Base-by-base conservation (phyloP, 2,113 vertebrate genomes). In the Ptychochromis oligacanthus region DNA sequence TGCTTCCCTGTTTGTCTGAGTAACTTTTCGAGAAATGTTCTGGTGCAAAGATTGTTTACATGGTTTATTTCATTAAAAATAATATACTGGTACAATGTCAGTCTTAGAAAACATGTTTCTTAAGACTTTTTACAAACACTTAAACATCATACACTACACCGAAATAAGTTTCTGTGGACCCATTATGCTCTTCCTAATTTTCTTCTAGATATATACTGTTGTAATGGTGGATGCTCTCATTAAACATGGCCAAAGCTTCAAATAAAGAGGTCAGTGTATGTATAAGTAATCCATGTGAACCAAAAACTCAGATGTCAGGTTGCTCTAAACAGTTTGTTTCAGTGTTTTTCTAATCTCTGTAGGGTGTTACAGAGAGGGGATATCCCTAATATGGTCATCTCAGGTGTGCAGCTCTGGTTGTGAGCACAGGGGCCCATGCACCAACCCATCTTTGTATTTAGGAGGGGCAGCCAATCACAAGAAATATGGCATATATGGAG, bases 301-400 rank as follows among this genome's bases (percentile, higher is more conserved):
- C 9, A 10, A 20, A 61, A 22, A 20, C 28, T 31, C 34, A 40
- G 38, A 22, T 34, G 4, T 64, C 34, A 64, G 13, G 22, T 20
- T 24, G 36, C 0, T 5, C 36, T 65, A 1, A 65, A 40, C 36
- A 15, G 4, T 64, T 40, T 15, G 62, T 13, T 65, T 65, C 61
- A 43, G 12, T 62, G 36, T 22, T 36, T 15, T 64, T 62, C 3
- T 38, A 17, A 18, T n/a, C 28, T 31, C 28, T 31, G 28, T 31
- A 14, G n/a, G 36, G 14, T 15, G 22, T 49, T 15, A 49, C 46
- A 49, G 46, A 49, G 6, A 1, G 46, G 46, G 46, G 15, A 17
- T 18, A 49, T 4, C 61, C 36, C 12, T 15, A 34, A 15, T 0
- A 40, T 7, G 22, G 38, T 13, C 36, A 64, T 2, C 61, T 40